A percentile compares a stretch with the other conserved stretches of the same genome.
Conservation (phyloP, 2,888 invertebrate species). For the Lepidonotus clava region DNA sequence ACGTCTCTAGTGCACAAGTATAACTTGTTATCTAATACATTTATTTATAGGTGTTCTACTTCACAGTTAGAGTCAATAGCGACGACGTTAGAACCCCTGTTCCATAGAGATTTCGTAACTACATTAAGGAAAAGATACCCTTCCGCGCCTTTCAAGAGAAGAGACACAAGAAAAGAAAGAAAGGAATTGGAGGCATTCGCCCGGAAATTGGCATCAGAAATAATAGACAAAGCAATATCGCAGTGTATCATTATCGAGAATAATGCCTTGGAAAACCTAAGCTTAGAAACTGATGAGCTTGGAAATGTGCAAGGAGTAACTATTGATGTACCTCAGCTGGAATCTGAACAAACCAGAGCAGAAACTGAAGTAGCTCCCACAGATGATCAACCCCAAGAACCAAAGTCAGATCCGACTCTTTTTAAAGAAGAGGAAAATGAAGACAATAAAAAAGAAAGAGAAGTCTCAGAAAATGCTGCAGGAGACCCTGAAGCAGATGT, state of each 20-base stretch:
- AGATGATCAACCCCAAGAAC: too few species aligned
- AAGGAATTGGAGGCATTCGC: slow-evolving; percentile 32
- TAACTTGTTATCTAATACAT: background rate
- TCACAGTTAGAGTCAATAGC: slow-evolving; percentile 75
- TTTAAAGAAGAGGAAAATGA: too few species aligned
- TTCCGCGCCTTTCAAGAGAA: slow-evolving; percentile 65
- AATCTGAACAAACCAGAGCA: too few species aligned
- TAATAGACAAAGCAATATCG: background rate
- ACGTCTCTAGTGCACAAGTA: too few species aligned
- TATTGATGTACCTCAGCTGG: background rate
- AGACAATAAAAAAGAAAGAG: too few species aligned
- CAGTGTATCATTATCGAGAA: background rate
- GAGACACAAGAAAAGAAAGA: background rate
- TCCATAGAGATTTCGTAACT: slow-evolving; percentile 74
- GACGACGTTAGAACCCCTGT: slow-evolving; percentile 75
- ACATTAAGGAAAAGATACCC: slow-evolving; percentile 70
- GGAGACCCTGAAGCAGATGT: too few species aligned
- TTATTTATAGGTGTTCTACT: slow-evolving; percentile 69
- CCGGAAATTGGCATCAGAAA: background rate
- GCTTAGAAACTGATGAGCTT: background rate
- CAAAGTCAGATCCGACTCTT: too few species aligned
- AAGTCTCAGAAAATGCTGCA: too few species aligned
- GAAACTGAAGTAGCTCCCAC: too few species aligned
- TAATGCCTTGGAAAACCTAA: background rate
- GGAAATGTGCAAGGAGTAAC: background rate